Conservation (phyloP, 23 tunicate genomes). For the Styela clava region DNA sequence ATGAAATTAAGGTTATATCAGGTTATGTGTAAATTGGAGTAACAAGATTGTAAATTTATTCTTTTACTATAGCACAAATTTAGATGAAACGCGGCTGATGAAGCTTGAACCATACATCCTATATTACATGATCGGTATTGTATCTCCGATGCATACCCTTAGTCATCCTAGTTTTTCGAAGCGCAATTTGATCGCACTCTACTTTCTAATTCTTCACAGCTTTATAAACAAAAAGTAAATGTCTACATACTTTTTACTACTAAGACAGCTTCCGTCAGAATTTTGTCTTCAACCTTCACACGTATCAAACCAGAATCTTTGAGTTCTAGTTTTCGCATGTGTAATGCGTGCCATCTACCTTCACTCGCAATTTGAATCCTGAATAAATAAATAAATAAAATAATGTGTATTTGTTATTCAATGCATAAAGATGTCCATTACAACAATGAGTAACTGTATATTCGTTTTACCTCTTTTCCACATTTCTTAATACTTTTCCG, state of each 20-base stretch:
- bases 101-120: too few species aligned
- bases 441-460: too few species aligned
- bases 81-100: too few species aligned
- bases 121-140: too few species aligned
- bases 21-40: too few species aligned
- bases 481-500: conserved; percentile 22
- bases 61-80: too few species aligned
- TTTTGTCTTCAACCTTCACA: conserved; percentile 25
- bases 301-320: conserved; percentile 36
- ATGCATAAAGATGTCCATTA: not conserved
- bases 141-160: too few species aligned
- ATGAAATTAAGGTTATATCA: too few species aligned
- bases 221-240: not conserved
- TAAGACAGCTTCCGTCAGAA: conserved; percentile 34
- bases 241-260: conserved; percentile 40
- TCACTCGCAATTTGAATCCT: conserved; percentile 38
- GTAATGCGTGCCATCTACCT: conserved; percentile 32
- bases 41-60: too few species aligned
- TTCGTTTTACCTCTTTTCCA: conserved; percentile 20
- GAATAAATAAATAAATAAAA: not conserved
- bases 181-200: too few species aligned
- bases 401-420: conserved; percentile 7
- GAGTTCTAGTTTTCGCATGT: conserved; percentile 30
- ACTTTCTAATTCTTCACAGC: too few species aligned
- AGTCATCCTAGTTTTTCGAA: too few species aligned